phyloP scores from a whole-genome alignment of 2,797 vertebrate species.

The Acridotheres tristis region DNA sequence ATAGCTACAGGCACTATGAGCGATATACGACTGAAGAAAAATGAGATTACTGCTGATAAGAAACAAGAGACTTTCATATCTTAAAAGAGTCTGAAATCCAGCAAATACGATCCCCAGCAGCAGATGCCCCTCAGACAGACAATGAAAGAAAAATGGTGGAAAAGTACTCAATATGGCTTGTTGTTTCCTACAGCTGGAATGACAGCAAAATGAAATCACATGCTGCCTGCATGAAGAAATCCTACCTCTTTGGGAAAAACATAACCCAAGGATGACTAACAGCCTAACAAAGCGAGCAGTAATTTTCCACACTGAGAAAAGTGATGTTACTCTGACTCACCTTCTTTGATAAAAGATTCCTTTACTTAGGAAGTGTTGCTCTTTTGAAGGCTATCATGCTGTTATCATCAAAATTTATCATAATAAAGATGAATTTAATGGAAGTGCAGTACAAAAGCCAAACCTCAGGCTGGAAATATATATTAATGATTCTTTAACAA shows the following conservation, averaged over 20 bases:
- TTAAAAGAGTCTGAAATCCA: slow-evolving; percentile 56
- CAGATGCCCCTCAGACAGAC: slow-evolving; percentile 58
- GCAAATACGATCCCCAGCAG: slow-evolving; percentile 52
- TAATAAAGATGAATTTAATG: neutral
- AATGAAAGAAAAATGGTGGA: slow-evolving; percentile 53
- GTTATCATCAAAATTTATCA: slow-evolving; percentile 15
- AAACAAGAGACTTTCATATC: slow-evolving; percentile 44
- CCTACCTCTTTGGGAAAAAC: neutral
- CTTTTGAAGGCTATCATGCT: neutral
- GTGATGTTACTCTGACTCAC: neutral
- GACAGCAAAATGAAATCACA: slow-evolving; percentile 1
- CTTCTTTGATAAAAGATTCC: neutral
- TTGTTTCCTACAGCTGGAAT: slow-evolving; percentile 48
- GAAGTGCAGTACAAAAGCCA: neutral
- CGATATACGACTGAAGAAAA: slow-evolving; percentile 49
- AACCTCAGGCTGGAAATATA: neutral
- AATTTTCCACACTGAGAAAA: neutral
- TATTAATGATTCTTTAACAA: slow-evolving; percentile 10
- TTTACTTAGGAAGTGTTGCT: neutral
- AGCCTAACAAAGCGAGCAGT: neutral
- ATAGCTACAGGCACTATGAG: slow-evolving; percentile 47
- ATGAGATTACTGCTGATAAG: slow-evolving; percentile 57
- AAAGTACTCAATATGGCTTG: neutral
- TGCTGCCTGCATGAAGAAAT: slow-evolving; percentile 10
- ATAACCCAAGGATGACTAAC: neutral